phyloP scores from a whole-genome alignment of 2,797 vertebrate genomes.

The Syndactyla subalaris region DNA sequence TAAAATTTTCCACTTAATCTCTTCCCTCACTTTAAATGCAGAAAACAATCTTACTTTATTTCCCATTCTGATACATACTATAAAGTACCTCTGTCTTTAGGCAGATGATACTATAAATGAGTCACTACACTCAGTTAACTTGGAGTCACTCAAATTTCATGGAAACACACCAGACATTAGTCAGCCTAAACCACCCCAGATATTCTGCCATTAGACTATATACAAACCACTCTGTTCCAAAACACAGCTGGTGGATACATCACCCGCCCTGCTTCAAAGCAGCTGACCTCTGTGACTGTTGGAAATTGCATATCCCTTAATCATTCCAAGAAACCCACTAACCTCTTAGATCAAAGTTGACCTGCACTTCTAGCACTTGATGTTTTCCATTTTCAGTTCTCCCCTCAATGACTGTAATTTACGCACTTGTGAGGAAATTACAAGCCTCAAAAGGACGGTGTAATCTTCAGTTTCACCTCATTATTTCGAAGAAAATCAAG shows the following conservation, averaged over 20 bases:
- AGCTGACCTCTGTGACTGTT: slow-evolving; percentile 20
- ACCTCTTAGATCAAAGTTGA: background rate
- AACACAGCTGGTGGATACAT: background rate
- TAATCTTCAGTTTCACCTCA: background rate
- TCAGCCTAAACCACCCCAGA: background rate
- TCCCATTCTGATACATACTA: background rate
- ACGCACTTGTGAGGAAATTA: background rate
- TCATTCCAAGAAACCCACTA: background rate
- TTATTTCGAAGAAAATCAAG: background rate
- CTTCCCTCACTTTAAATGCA: background rate
- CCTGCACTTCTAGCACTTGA: background rate
- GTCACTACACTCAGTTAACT: background rate
- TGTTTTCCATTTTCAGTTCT: background rate
- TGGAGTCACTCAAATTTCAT: slow-evolving; percentile 14
- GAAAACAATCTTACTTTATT: background rate
- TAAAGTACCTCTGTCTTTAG: background rate
- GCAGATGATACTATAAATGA: background rate
- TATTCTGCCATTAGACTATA: background rate
- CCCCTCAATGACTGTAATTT: background rate
- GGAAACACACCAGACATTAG: background rate
- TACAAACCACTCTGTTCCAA: background rate
- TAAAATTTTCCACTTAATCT: background rate
- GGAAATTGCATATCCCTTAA: background rate
- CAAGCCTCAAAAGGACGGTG: background rate
- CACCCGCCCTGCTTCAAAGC: background rate